Base-by-base conservation (phyloP, 2,797 vertebrate species). In the Florisuga fusca region DNA sequence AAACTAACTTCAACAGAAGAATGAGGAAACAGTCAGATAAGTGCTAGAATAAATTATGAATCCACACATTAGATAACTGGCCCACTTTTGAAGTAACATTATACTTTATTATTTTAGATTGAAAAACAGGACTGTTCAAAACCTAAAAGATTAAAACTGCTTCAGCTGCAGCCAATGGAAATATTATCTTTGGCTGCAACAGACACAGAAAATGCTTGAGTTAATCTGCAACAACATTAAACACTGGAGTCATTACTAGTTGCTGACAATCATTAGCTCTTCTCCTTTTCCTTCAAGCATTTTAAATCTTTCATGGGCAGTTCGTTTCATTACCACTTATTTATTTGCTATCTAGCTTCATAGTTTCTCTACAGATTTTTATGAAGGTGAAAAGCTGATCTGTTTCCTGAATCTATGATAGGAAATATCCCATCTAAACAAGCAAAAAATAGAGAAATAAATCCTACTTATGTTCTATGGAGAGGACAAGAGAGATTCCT, bases 1-100 rank as follows among this genome's bases (percentile, higher is more conserved):
- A 79, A 86, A 86, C n/a, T 69, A 87, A 88, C 34, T 43, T 84
- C 64, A 91, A 59, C n/a, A 72, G 62, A 90, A 93, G 80, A 88
- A 94, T 57, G 80, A 96, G 73, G 63, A 75, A 93, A 71, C n/a
- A 83, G 62, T 63, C 84, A 85, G 83, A 1, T 62, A 76, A 72
- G 38, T 86, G 43, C 78, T 78, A 81, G 81, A 94, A 92, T 50
- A 20, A 92, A 86, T 20, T 55, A 88, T 62, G 34, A 90, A 74
- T 69, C 43, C 46, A 58, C 38, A 41, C 12, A 72, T 92, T 36
- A 90, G 81, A 80, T 55, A 72, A 87, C n/a, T 87, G 64, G 62
- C 19, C 10, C 27, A 45, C 43, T 80, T 95, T 67, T 91, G 31
- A 92, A 94, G 95, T 34, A 92, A 54, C 77, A 72, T 13, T 0